phyloP scores from a whole-genome alignment of 2,797 vertebrate genomes.

The Acrossocheilus fasciatus region DNA sequence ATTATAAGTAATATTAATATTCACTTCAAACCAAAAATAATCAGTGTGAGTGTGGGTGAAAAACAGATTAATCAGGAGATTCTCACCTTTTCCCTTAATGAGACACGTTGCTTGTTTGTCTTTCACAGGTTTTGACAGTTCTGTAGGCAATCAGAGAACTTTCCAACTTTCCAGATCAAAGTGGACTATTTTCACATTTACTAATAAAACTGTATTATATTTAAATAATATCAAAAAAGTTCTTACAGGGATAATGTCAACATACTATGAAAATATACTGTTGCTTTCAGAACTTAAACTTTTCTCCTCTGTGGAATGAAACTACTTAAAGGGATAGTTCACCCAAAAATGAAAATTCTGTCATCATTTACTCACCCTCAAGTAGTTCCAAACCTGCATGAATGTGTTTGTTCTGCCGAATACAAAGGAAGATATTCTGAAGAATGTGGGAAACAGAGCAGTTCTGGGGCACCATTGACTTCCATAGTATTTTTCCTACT shows the following conservation, averaged over 20 bases:
- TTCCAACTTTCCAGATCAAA: slow-evolving; percentile 6
- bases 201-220: neutral
- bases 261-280: too few species aligned
- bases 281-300: neutral
- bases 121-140: slow-evolving; percentile 5
- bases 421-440: too few species aligned
- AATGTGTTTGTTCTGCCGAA: too few species aligned
- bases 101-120: slow-evolving; percentile 8
- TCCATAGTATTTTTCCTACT: too few species aligned
- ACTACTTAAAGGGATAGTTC: neutral
- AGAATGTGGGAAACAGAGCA: too few species aligned
- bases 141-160: neutral
- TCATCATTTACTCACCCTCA: too few species aligned
- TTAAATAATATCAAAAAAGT: neutral
- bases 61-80: neutral
- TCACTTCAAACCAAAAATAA: slow-evolving; percentile 5
- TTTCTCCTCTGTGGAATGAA: neutral
- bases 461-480: too few species aligned
- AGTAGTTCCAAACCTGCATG: too few species aligned
- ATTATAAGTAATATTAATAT: neutral
- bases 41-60: neutral
- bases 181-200: neutral
- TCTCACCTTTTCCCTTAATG: slow-evolving; percentile 13
- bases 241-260: neutral
- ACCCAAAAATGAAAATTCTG: too few species aligned